Evolutionary conservation across 2,113 vertebrate species (phyloP), one percentile per base, ranked within the genome.

Genomic region (Psilopogon haemacephalus): DNA sequence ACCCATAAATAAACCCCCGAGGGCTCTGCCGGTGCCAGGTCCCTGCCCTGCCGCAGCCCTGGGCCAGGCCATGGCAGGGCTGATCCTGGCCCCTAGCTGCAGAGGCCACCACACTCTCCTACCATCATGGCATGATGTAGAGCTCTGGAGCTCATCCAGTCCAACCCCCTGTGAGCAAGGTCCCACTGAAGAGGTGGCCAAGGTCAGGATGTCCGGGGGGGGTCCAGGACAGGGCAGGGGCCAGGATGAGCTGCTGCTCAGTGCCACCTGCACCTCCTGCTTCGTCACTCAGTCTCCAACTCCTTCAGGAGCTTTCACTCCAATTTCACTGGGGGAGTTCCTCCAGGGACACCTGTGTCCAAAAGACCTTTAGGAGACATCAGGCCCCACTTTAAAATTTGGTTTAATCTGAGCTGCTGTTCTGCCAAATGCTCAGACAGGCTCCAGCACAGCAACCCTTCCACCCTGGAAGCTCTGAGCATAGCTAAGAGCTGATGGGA

Each of bases 1-100:
- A 95, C 44, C 40, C 21, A 26, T 71, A 75, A 94, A 95, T 87
- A 89, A 91, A 87, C 17, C 50, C 30, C 74, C 48, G 50, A 9
- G 75, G 0, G 2, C 78, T 32, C 78, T 75, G 77, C 77, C 48
- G 5, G 62, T 12, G 77, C 15, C n/a, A 44, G 44, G 42, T 50
- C 55, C 18, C 16, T 50, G 58, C n/a, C 54, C 89, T 35, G 0
- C 0, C 42, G 76, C 3, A 1, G 64, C 21, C 9, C 64, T 35
- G 71, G 8, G 5, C 71, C 75, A 60, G 58, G 85, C 83, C 83
- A 52, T 23, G 6, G 18, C 37, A 20, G 55, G 84, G 75, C 59
- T 77, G 3, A 12, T 32, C 44, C 37, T 38, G 48, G n/a, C 16
- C 3, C 2, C 76, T n/a, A 35, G 88, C 64, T 81, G 70, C 46